Conservation (phyloP, 2,888 invertebrate genomes). For the Caenorhabditis doughertyi region DNA sequence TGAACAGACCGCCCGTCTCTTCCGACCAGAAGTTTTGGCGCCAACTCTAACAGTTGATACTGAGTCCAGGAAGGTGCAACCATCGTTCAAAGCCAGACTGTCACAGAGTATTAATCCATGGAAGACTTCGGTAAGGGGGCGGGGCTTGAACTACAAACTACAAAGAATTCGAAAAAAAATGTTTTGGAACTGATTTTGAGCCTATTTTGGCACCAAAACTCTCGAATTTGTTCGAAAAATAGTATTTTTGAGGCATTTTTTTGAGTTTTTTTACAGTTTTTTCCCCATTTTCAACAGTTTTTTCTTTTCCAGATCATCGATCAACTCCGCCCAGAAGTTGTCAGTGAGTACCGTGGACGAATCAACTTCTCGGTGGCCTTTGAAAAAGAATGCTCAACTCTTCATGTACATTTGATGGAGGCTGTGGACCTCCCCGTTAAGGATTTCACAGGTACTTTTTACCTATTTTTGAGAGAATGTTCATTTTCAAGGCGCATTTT, state of each 20-base stretch:
- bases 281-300: background rate
- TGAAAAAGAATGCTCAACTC: conserved; percentile 75
- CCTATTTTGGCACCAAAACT: too few species aligned
- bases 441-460: conserved; percentile 80
- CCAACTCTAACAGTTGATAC: conserved; percentile 70
- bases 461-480: too few species aligned
- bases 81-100: conserved; percentile 70
- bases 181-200: too few species aligned
- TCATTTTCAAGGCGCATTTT: too few species aligned
- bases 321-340: conserved; percentile 77
- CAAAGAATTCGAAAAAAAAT: too few species aligned
- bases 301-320: conserved; percentile 73
- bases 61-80: conserved; percentile 71
- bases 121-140: conserved; percentile 71
- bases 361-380: conserved; percentile 79
- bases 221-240: too few species aligned
- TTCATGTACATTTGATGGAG: conserved; percentile 78
- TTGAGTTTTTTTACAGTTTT: too few species aligned
- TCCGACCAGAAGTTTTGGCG: conserved; percentile 72
- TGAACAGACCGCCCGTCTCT: conserved; percentile 71
- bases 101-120: conserved; percentile 71
- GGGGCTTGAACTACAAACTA: too few species aligned
- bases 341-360: conserved; percentile 78
- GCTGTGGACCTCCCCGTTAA: conserved; percentile 80
- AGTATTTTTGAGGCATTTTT: too few species aligned